These are phyloP conservation scores for Sycophaga agraensis DNA, from an alignment of 1,140 invertebrate species.

Conservation along the genomic window DNA sequence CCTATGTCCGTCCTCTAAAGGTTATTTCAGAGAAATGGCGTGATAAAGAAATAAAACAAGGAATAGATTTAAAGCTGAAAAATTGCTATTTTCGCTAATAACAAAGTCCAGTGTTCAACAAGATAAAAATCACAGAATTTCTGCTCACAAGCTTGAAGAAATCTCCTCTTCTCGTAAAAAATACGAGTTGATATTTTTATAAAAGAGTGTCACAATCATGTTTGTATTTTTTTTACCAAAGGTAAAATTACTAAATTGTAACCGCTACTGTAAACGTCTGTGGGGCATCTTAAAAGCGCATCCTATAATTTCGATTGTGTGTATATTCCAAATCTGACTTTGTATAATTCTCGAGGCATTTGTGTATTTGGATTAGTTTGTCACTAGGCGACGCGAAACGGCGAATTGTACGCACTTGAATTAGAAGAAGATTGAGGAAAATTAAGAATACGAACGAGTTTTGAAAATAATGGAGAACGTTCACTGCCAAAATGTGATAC, in stretches of 20 bases:
- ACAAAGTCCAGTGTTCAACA: neutral
- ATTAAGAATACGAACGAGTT: slow-evolving; percentile 29
- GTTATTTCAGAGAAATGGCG: neutral
- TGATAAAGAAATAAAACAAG: slow-evolving; percentile 23
- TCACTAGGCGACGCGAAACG: neutral
- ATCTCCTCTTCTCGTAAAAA: slow-evolving; percentile 12
- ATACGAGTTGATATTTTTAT: slow-evolving; percentile 22
- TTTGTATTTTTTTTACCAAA: slow-evolving; percentile 10
- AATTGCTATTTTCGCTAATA: slow-evolving; percentile 29
- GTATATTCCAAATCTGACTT: neutral
- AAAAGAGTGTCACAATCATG: slow-evolving; percentile 4
- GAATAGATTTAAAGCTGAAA: slow-evolving; percentile 1
- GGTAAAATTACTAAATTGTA: slow-evolving; percentile 15
- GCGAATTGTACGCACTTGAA: neutral
- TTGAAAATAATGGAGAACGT: slow-evolving; percentile 33
- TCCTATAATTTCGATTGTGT: neutral
- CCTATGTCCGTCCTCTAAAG: too few relatives aligned
- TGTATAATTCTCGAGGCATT: neutral
- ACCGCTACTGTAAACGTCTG: too few relatives aligned
- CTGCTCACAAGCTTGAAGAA: slow-evolving; percentile 11
- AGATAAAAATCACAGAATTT: neutral
- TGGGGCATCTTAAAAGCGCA: neutral
- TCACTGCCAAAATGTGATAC: slow-evolving; percentile 58
- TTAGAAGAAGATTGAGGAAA: slow-evolving; percentile 12
- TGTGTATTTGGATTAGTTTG: neutral